A percentile compares a stretch with the other conserved stretches of the same genome.
These are phyloP conservation scores for Phyllostomus hastatus DNA, from an alignment of 2,113 vertebrate species.

Conservation along the genomic window DNA sequence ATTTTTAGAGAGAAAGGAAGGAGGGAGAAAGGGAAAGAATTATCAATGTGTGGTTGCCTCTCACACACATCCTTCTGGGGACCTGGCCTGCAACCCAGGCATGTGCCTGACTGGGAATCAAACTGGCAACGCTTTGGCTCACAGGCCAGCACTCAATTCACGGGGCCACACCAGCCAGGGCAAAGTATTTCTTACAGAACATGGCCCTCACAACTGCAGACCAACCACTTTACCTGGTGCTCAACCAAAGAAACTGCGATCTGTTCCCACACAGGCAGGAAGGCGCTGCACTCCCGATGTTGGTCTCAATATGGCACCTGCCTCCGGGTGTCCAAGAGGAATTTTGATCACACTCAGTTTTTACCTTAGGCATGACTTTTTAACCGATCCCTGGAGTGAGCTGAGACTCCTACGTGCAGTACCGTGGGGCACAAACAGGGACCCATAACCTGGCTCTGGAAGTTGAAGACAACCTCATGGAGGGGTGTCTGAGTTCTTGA, in stretches of 20 bases:
- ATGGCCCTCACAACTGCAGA: neutral
- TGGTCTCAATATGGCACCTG: neutral
- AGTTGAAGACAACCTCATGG: neutral
- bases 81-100: too few species aligned
- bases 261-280: neutral
- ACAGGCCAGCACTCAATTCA: too few species aligned
- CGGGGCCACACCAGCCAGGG: too few species aligned
- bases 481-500: neutral
- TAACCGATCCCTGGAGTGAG: neutral
- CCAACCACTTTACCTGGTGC: neutral
- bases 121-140: too few species aligned
- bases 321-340: neutral
- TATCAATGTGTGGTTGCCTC: too few species aligned
- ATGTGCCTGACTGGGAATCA: too few species aligned
- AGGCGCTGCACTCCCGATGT: accelerated
- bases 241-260: neutral
- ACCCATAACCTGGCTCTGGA: neutral
- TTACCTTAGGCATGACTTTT: neutral
- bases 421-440: neutral
- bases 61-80: too few species aligned
- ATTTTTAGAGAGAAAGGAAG: too few species aligned
- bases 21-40: too few species aligned
- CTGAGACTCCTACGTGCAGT: neutral
- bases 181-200: neutral
- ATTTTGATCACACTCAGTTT: neutral